Conservation (phyloP, 2,113 vertebrate genomes). For the Hemiscyllium ocellatum region DNA sequence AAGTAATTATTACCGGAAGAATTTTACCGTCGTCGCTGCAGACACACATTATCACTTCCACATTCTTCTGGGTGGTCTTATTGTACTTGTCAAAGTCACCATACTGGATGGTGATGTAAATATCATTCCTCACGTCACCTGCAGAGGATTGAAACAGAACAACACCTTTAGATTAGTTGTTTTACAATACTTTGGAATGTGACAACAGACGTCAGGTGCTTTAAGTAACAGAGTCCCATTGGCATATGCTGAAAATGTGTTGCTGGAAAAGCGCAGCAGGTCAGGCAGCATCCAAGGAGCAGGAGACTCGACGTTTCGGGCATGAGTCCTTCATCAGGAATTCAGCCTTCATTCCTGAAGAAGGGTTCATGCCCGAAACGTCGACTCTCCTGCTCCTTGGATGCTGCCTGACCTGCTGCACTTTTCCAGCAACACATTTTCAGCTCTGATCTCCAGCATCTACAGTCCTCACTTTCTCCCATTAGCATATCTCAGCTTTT, state of each 20-base stretch:
- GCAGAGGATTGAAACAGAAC: not conserved
- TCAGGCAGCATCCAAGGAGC: too few relatives aligned
- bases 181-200: not conserved
- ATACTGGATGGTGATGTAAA: constrained; percentile 81
- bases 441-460: too few relatives aligned
- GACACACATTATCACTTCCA: constrained; percentile 95
- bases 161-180: not conserved
- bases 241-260: too few relatives aligned
- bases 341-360: too few relatives aligned
- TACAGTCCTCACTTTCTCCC: too few relatives aligned
- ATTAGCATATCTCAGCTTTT: not conserved
- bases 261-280: too few relatives aligned
- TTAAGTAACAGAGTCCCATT: not conserved
- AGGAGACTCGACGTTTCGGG: too few relatives aligned
- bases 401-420: too few relatives aligned
- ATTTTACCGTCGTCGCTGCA: constrained; percentile 87
- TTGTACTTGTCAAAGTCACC: constrained; percentile 97
- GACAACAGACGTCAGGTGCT: not conserved
- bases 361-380: too few relatives aligned
- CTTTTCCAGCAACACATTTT: too few relatives aligned
- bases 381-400: too few relatives aligned
- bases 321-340: too few relatives aligned
- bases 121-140: constrained; percentile 94
- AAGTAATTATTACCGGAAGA: constrained; percentile 65
- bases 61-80: constrained; percentile 93